Evolutionary conservation across 92 coral and sea anemone genomes (phyloP).

Genomic region (Palythoa grandiflora): DNA sequence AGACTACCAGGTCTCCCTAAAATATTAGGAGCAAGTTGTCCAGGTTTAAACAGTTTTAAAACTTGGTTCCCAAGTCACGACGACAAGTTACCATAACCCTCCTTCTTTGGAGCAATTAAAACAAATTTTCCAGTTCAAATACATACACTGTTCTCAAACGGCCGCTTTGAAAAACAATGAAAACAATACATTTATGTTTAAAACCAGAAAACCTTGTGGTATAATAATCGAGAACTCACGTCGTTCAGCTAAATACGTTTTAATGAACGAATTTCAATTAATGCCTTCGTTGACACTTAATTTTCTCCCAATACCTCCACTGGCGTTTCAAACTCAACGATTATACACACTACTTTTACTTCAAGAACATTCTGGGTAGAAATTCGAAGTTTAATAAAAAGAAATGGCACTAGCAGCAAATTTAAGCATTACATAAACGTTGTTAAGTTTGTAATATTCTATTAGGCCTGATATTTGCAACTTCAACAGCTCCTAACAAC

Average conservation of each 20-base stretch:
- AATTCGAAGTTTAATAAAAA: neutral
- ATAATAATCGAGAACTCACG: neutral
- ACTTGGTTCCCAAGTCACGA: too few relatives aligned
- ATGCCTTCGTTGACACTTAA: neutral
- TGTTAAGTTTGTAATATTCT: neutral
- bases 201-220: neutral
- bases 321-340: neutral
- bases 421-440: neutral
- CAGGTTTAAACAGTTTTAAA: too few relatives aligned
- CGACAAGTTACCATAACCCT: too few relatives aligned
- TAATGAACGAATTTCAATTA: constrained; percentile 27
- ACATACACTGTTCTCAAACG: neutral
- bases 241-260: constrained; percentile 29
- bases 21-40: too few relatives aligned
- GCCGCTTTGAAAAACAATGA: neutral
- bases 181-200: neutral
- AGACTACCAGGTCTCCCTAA: too few relatives aligned
- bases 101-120: too few relatives aligned
- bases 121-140: too few relatives aligned
- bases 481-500: neutral
- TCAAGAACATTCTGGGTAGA: neutral
- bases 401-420: neutral
- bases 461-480: neutral
- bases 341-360: neutral
- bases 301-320: neutral